These are phyloP conservation scores for Umimayanthus kanabou DNA, from an alignment of 92 coral and sea anemone genomes.

Conservation along the genomic window DNA sequence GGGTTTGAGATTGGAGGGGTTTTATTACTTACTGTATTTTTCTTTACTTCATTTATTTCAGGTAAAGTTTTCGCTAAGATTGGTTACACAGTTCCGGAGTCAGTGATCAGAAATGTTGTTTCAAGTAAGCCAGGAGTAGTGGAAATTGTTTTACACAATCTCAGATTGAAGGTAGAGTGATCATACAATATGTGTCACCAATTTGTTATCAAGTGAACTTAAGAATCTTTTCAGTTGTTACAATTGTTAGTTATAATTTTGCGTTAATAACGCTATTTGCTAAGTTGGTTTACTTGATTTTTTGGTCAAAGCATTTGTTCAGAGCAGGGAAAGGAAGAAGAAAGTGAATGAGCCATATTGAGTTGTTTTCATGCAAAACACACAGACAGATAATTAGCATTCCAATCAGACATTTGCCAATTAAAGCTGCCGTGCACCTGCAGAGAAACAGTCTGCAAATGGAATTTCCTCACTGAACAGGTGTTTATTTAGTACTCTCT, in stretches of 20 bases:
- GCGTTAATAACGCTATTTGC: neutral
- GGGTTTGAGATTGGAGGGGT: too few relatives aligned
- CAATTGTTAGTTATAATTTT: neutral
- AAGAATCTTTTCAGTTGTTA: neutral
- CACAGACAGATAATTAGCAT: too few relatives aligned
- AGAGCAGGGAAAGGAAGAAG: too few relatives aligned
- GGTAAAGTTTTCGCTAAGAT: slow-evolving; percentile 88
- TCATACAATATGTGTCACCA: neutral
- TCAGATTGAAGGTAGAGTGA: slow-evolving; percentile 70
- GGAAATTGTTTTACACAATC: slow-evolving; percentile 72
- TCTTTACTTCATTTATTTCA: slow-evolving; percentile 30
- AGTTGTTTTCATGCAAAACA: too few relatives aligned
- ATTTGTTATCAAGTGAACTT: neutral
- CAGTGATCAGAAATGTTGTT: slow-evolving; percentile 64
- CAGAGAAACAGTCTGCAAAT: too few relatives aligned
- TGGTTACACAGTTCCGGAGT: slow-evolving; percentile 80
- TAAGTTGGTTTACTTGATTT: too few relatives aligned
- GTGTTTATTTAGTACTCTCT: too few relatives aligned
- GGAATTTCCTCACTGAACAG: too few relatives aligned
- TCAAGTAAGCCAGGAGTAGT: slow-evolving; percentile 76
- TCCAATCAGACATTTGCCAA: too few relatives aligned
- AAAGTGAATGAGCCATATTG: too few relatives aligned
- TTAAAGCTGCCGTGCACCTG: too few relatives aligned
- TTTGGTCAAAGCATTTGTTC: too few relatives aligned
- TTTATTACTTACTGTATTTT: neutral